Evolutionary conservation across 2,888 invertebrate species (phyloP), one percentile per base, ranked within the genome.

Genomic region (Meghimatium bilineatum): DNA sequence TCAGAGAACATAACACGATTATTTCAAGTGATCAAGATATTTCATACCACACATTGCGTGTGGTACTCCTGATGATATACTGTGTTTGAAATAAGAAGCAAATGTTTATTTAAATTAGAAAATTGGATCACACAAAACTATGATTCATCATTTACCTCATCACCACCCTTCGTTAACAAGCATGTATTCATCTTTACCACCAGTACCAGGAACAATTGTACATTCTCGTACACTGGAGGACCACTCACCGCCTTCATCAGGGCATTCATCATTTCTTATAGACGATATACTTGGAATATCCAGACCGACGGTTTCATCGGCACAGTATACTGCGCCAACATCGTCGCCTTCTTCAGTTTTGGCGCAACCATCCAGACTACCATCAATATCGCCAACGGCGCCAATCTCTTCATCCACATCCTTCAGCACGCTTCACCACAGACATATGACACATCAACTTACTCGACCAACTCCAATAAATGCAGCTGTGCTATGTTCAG

Each of bases 181-280:
- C 36, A 32, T 81, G 29, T 72, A 63, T 44, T 23, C 79, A 20
- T 17, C 60, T 52, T n/a, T 38, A n/a, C 38, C 60, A n/a, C 0
- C 52, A 44, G 44, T 10, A 2, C n/a, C 56, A 36, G 36, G n/a
- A 44, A 56, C 34, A 0, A 36, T 26, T 36, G 17, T 34, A 14
- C 60, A 60, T 36, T 34, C 29, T 14, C 52, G 56, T 6, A 29
- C 38, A 32, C n/a, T 63, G 3, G 71, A 81, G n/a, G 60, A 74
- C 74, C 56, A 3, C 3, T 63, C 81, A 17, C 81, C 72, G 23
- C 60, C 34, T 12, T 56, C 72, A 20, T 44, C 81, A 23, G 72
- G 60, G 29, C 81, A 81, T 63, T 83, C 85, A 2, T 85, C 85
- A n/a, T 85, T 85, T 63, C 85, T 83, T 32, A 85, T 85, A 23